Base-by-base conservation (phyloP, 2,888 invertebrate genomes). In the Troilus luridus region DNA sequence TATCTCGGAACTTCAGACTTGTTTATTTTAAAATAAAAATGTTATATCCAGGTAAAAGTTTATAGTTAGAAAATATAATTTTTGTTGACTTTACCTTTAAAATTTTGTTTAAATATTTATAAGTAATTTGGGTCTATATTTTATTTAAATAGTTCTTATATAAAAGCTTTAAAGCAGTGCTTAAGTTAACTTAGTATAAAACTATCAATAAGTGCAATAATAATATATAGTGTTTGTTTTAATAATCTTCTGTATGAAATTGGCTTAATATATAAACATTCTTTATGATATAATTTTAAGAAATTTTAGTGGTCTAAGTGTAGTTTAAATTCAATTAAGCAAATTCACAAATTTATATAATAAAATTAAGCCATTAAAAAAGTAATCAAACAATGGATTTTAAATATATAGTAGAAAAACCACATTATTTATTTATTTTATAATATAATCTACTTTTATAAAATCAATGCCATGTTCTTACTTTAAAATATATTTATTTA, bases 351-450 rank as follows among this genome's bases (percentile, higher is more conserved):
- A 56, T 85, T 54, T 56, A 58, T 85, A 56, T 56, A n/a, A n/a
- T n/a, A 58, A 19, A 0, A 11, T 85, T 56, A 85, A 85, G 19
- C 54, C 56, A 85, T 85, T 56, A 56, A 85, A 21, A 3, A 58
- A 56, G 6, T 85, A 58, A 85, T 85, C 85, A 85, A 85, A 85
- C 56, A 21, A 11, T 12, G 8, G 56, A 58, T 54, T 85, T 54
- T 58, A 56, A 58, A 56, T 56, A 85, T 56, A 21, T 54, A 81
- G 81, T 67, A 17, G 58, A 85, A 56, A 56, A 21, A 85, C 19
- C 54, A 56, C 8, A 85, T 85, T 85, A 85, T 85, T 81, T 85
- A 85, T 85, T 85, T 85, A 58, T 85, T 67, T 67, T 41, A 77
- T 77, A n/a, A 17, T 6, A 41, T 17, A 41, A 21, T 7, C 17